Conservation (phyloP, 2,888 invertebrate genomes). For the Synanthedon andrenaeformis region DNA sequence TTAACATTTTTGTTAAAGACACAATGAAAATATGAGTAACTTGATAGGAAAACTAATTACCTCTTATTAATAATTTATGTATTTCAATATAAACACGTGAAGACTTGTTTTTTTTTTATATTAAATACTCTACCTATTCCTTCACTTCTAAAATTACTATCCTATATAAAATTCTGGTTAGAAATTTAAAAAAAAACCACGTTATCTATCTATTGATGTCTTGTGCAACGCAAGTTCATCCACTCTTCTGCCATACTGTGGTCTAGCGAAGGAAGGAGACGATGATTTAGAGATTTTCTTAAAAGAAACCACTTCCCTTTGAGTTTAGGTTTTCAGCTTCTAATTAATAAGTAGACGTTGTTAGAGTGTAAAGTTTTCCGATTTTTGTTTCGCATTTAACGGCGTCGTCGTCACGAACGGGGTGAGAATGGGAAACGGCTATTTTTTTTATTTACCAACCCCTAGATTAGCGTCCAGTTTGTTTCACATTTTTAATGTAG, state of each 20-base stretch:
- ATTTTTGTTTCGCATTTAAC: constrained; percentile 18
- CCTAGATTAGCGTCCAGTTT: not conserved
- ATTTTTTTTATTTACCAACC: not conserved
- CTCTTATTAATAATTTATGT: no score
- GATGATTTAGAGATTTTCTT: constrained; percentile 45
- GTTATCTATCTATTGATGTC: no score
- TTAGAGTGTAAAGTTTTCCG: constrained; percentile 21
- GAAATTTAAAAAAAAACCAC: no score
- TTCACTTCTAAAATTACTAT: no score
- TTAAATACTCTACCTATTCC: no score
- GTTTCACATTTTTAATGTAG: not conserved
- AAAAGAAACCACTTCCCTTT: constrained; percentile 19
- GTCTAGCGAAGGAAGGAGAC: constrained; percentile 11
- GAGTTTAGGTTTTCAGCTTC: constrained; percentile 33
- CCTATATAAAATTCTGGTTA: no score
- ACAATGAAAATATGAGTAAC: no score
- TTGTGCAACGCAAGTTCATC: not conserved
- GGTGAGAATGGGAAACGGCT: not conserved
- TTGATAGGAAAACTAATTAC: no score
- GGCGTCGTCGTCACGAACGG: constrained; percentile 1
- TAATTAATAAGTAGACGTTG: constrained; percentile 40
- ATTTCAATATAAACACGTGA: no score
- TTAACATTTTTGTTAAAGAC: no score
- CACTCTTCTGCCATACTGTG: not conserved
- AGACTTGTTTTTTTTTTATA: no score